A percentile compares a stretch with the other conserved stretches of the same genome.
Evolutionary conservation across 2,797 vertebrate species (phyloP).

Genomic region (Xenopus petersii): DNA sequence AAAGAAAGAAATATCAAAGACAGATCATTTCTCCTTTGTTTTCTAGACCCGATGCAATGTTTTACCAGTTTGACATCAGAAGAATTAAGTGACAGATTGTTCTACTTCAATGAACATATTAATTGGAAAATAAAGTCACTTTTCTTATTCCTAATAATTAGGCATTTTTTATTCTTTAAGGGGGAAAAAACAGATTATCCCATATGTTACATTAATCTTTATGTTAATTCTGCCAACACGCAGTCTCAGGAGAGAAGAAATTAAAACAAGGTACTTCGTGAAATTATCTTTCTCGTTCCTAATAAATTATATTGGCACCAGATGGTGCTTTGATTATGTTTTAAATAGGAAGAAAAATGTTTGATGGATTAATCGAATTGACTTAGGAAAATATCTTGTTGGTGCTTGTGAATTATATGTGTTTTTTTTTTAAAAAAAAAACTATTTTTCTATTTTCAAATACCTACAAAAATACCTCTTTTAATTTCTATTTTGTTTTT

Average conservation of each 20-base stretch:
- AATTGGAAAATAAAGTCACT: conserved; percentile 2
- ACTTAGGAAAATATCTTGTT: conserved; percentile 15
- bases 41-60: neutral
- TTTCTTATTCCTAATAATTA: conserved; percentile 7
- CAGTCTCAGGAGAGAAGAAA: conserved; percentile 20
- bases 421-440: too few species aligned
- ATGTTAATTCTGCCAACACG: conserved; percentile 31
- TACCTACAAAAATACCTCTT: too few species aligned
- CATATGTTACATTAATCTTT: conserved; percentile 41
- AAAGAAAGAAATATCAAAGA: too few species aligned
- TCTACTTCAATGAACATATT: conserved; percentile 11
- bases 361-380: conserved; percentile 43
- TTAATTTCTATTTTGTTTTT: too few species aligned
- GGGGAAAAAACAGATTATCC: conserved; percentile 14
- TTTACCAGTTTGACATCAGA: neutral
- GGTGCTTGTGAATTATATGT: neutral
- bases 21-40: too few species aligned
- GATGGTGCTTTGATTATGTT: conserved; percentile 45
- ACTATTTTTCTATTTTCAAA: too few species aligned
- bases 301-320: conserved; percentile 37
- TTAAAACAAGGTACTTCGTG: conserved; percentile 20
- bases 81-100: conserved; percentile 31
- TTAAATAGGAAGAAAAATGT: conserved; percentile 43
- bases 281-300: conserved; percentile 13
- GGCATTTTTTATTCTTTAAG: conserved; percentile 18